Conservation (phyloP, 2,797 vertebrate genomes). For the Threskiornis aethiopicus region DNA sequence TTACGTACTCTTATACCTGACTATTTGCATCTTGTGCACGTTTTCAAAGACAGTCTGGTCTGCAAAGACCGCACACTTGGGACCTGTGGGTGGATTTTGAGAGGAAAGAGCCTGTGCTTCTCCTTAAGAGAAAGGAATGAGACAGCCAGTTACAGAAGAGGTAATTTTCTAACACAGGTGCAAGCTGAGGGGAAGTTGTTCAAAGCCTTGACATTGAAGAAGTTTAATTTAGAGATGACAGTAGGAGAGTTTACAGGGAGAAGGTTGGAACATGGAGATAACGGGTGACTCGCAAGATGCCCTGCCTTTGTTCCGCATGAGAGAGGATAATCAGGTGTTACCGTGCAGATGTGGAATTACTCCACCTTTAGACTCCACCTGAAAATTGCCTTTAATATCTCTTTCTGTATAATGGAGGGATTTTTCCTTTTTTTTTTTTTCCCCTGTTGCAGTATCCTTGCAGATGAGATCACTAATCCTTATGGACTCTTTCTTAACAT, state of each 20-base stretch:
- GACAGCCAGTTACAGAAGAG: neutral
- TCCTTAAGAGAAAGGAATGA: neutral
- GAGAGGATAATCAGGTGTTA: neutral
- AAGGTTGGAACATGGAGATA: neutral
- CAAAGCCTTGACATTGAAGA: neutral
- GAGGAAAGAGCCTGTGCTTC: neutral
- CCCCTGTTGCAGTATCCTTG: too few species aligned
- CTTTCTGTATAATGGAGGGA: neutral
- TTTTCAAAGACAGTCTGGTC: neutral
- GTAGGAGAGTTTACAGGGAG: neutral
- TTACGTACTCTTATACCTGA: accelerated
- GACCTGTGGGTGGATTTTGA: neutral
- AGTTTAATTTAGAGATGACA: neutral
- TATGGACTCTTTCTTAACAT: neutral
- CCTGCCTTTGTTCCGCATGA: neutral
- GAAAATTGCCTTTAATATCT: neutral
- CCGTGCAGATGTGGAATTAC: neutral
- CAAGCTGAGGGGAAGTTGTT: neutral
- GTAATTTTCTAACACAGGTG: neutral
- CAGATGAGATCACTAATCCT: neutral
- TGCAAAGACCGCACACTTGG: accelerated
- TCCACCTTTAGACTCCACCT: neutral
- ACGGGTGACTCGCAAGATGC: accelerated
- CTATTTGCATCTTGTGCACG: too few species aligned
- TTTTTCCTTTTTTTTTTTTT: neutral